A percentile compares a stretch with the other conserved stretches of the same genome.
Conservation (phyloP, 2,888 invertebrate species). For the Bhutanitis thaidina region DNA sequence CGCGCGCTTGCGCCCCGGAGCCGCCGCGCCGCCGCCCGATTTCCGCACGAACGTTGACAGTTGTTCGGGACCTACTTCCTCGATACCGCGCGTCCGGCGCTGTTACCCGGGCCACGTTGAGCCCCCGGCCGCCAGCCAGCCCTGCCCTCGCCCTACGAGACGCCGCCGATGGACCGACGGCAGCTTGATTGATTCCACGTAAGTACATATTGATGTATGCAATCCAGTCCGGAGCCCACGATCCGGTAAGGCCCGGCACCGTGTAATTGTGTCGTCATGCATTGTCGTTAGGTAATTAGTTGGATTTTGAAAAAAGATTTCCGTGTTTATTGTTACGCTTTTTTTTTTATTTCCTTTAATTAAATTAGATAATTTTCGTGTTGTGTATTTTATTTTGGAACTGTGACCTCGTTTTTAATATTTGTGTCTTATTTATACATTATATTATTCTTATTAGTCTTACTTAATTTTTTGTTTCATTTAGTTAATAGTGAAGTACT, state of each 20-base stretch:
- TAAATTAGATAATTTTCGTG: not conserved
- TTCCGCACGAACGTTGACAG: slow-evolving; percentile 83
- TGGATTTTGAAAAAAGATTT: slow-evolving; percentile 19
- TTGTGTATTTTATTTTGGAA: slow-evolving; percentile 4
- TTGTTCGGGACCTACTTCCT: slow-evolving; percentile 79
- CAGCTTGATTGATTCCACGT: slow-evolving; percentile 41
- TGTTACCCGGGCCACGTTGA: slow-evolving; percentile 39
- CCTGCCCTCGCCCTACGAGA: slow-evolving; percentile 32
- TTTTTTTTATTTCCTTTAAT: not conserved
- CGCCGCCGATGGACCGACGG: slow-evolving; percentile 56
- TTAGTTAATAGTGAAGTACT: no score
- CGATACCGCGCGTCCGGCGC: slow-evolving; percentile 70
- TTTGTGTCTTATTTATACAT: no score
- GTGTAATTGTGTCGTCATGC: slow-evolving; percentile 17
- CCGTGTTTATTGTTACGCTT: slow-evolving; percentile 17
- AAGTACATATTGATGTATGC: slow-evolving; percentile 38
- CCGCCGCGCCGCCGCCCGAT: slow-evolving; percentile 73
- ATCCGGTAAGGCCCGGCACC: slow-evolving; percentile 18
- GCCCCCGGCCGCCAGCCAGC: slow-evolving; percentile 38
- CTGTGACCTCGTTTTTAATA: no score
- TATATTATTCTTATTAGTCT: no score
- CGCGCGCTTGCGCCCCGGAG: slow-evolving; percentile 71
- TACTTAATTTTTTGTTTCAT: no score
- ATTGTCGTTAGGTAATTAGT: slow-evolving; percentile 11
- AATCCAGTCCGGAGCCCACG: slow-evolving; percentile 13